Evolutionary conservation across 1,140 invertebrate genomes (phyloP).

Genomic region (Lepidurus arcticus): DNA sequence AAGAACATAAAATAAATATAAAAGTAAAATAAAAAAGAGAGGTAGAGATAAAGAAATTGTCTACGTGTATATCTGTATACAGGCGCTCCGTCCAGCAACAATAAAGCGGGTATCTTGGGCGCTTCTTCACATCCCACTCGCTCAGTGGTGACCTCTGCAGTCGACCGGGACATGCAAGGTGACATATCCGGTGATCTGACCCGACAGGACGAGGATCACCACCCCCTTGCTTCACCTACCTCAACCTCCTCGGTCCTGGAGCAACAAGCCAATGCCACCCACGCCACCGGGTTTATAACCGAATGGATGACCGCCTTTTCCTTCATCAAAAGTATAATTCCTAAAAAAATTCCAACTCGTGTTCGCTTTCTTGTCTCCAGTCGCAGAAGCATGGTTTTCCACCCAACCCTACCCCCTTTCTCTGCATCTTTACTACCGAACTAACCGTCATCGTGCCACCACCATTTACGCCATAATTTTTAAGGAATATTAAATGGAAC

Average conservation of each 20-base stretch:
- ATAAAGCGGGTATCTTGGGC: conserved; percentile 6
- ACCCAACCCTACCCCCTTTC: not conserved
- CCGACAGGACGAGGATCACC: not conserved
- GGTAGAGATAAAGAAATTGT: not conserved
- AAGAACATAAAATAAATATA: not conserved
- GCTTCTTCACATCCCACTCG: conserved; percentile 16
- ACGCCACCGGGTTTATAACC: conserved; percentile 54
- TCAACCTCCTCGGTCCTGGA: conserved; percentile 25
- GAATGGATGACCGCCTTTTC: conserved; percentile 57
- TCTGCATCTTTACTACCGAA: no score
- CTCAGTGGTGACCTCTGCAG: conserved; percentile 1
- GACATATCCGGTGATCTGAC: conserved; percentile 9
- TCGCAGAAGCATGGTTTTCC: not conserved
- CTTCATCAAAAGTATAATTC: conserved; percentile 43
- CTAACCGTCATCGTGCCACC: no score
- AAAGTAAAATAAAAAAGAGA: not conserved
- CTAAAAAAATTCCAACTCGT: not conserved
- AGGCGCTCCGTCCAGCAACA: not conserved
- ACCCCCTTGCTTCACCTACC: not conserved
- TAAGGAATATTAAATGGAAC: no score
- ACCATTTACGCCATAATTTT: no score
- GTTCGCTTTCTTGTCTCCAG: not conserved
- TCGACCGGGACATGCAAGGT: conserved; percentile 15
- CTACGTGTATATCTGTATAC: not conserved
- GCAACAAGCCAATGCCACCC: conserved; percentile 44